phyloP scores from a whole-genome alignment of 2,797 vertebrate genomes.

The Leptatherina wallacei region DNA sequence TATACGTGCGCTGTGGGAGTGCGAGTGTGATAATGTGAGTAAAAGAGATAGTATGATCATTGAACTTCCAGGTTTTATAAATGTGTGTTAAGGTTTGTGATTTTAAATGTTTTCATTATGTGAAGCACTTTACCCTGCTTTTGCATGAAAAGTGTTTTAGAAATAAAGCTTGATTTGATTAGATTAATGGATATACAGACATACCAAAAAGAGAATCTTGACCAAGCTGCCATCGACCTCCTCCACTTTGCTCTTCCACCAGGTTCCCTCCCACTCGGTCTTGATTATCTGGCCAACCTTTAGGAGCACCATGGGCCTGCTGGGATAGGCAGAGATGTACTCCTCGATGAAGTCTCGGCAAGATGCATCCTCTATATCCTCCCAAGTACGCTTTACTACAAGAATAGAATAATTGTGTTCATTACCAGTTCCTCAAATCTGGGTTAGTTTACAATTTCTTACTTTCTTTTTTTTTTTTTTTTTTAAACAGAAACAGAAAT shows the following conservation, averaged over 20 bases:
- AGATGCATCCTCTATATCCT: constrained; percentile 96
- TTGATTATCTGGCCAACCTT: constrained; percentile 96
- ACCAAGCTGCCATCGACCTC: constrained; percentile 98
- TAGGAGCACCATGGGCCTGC: constrained; percentile 98
- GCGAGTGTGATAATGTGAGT: too few species aligned
- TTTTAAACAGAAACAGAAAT: neutral
- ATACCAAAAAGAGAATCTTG: constrained; percentile 97
- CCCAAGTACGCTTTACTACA: constrained; percentile 92
- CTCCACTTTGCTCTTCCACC: constrained; percentile 98
- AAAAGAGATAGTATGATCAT: too few species aligned
- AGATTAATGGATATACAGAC: too few species aligned
- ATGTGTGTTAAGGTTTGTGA: too few species aligned
- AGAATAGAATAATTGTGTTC: constrained; percentile 10
- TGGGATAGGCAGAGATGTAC: constrained; percentile 96
- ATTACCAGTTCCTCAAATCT: neutral
- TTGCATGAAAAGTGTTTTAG: too few species aligned
- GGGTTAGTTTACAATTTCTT: neutral
- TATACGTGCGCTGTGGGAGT: too few species aligned
- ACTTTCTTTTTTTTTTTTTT: neutral
- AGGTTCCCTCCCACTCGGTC: constrained; percentile 98
- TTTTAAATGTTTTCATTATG: too few species aligned
- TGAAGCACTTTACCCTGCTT: too few species aligned
- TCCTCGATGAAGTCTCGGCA: constrained; percentile 97
- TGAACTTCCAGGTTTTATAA: too few species aligned
- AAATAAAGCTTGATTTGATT: too few species aligned